phyloP scores from a whole-genome alignment of 2,888 invertebrate genomes.

The Leucophenga montana region DNA sequence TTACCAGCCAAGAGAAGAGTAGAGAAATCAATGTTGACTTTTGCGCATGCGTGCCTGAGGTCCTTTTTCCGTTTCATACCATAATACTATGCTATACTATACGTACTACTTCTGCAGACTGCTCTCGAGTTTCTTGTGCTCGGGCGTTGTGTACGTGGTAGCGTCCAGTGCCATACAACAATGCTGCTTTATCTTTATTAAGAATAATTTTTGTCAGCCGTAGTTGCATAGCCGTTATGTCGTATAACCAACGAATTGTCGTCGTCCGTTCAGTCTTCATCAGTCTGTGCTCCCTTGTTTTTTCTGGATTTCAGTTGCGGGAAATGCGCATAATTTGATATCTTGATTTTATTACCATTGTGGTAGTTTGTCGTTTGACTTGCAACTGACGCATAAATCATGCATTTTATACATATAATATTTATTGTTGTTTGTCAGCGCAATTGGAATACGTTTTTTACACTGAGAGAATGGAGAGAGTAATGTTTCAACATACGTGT shows the following conservation, averaged over 20 bases:
- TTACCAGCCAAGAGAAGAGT: too few relatives aligned
- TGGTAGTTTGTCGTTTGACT: constrained; percentile 35
- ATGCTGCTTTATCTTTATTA: constrained; percentile 65
- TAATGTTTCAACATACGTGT: too few relatives aligned
- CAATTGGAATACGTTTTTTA: too few relatives aligned
- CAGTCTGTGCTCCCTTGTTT: too few relatives aligned
- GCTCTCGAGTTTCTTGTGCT: not conserved
- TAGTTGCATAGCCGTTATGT: constrained; percentile 55
- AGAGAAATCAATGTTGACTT: not conserved
- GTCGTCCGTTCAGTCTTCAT: not conserved
- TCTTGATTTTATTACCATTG: constrained; percentile 58
- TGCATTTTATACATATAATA: constrained; percentile 53
- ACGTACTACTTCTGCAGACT: too few relatives aligned
- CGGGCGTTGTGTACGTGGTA: constrained; percentile 22
- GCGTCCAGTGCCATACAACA: constrained; percentile 2
- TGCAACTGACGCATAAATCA: constrained; percentile 47
- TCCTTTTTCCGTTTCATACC: constrained; percentile 51
- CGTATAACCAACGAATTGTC: not conserved
- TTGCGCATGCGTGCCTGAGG: constrained; percentile 39
- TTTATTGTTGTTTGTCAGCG: constrained; percentile 31
- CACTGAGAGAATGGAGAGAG: too few relatives aligned
- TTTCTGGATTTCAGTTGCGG: not conserved
- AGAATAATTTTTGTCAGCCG: constrained; percentile 52
- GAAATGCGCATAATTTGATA: constrained; percentile 50
- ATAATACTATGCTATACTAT: too few relatives aligned